Evolutionary conservation across 1,140 invertebrate species (phyloP).

Genomic region (Calephelis virginiensis): DNA sequence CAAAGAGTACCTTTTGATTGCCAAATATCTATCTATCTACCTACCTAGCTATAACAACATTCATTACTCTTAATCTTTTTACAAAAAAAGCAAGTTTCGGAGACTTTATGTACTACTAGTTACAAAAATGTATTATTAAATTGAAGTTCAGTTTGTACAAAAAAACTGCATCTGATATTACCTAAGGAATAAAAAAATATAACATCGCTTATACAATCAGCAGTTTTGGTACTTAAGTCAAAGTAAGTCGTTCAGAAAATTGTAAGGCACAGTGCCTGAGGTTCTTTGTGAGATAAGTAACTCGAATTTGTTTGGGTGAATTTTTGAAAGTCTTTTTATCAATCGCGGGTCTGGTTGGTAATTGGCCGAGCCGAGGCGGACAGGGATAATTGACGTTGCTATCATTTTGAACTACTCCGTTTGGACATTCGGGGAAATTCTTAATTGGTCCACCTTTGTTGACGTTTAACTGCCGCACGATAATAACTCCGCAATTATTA

Average conservation of each 20-base stretch:
- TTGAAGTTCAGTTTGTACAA: too few species aligned
- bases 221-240: slow-evolving; percentile 19
- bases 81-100: too few species aligned
- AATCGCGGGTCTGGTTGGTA: slow-evolving; percentile 64
- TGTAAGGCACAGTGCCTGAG: slow-evolving; percentile 42
- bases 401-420: slow-evolving; percentile 69
- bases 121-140: too few species aligned
- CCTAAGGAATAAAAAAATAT: not conserved
- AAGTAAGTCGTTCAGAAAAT: slow-evolving; percentile 47
- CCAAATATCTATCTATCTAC: too few species aligned
- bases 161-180: not conserved
- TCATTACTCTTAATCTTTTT: too few species aligned
- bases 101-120: too few species aligned
- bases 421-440: slow-evolving; percentile 72
- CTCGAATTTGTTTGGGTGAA: slow-evolving; percentile 67
- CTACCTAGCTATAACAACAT: too few species aligned
- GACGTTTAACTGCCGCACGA: slow-evolving; percentile 66
- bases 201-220: not conserved
- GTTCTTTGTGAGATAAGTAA: slow-evolving; percentile 49
- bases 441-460: slow-evolving; percentile 76
- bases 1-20: too few species aligned
- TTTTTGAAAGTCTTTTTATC: slow-evolving; percentile 70
- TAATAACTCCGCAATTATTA: slow-evolving; percentile 73
- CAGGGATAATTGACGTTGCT: slow-evolving; percentile 67
- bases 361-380: slow-evolving; percentile 59